These are phyloP conservation scores for Luffia ferchaultella DNA, from an alignment of 2,888 invertebrate genomes.

Conservation along the genomic window DNA sequence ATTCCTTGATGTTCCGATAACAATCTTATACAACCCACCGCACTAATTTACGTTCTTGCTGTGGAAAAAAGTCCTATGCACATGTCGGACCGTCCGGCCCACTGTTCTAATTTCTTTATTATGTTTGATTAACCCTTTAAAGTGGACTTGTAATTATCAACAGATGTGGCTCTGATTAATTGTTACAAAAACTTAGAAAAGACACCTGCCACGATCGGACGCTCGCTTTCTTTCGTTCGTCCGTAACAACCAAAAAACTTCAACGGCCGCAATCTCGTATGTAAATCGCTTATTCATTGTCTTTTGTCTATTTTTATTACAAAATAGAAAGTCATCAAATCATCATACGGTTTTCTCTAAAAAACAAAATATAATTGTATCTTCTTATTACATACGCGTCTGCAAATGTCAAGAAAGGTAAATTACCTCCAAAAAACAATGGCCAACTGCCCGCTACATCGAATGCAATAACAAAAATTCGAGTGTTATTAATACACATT, in stretches of 20 bases:
- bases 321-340: no score
- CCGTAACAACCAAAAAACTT: constrained; percentile 25
- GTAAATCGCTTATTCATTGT: constrained; percentile 58
- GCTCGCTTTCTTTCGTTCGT: constrained; percentile 42
- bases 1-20: background rate
- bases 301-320: constrained; percentile 36
- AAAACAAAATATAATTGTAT: no score
- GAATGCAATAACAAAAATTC: no score
- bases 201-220: constrained; percentile 43
- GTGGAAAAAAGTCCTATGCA: constrained; percentile 17
- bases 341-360: no score
- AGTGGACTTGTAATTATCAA: constrained; percentile 43
- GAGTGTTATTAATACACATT: no score
- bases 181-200: constrained; percentile 45
- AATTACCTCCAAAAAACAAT: no score
- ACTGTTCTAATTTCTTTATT: constrained; percentile 56
- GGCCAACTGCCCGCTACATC: no score
- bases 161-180: constrained; percentile 61
- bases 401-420: no score
- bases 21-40: background rate
- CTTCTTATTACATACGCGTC: no score
- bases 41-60: background rate
- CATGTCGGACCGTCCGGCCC: constrained; percentile 31
- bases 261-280: constrained; percentile 36
- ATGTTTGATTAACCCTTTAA: constrained; percentile 63